These are phyloP conservation scores for Drosophila yakuba DNA, from an alignment of 1,140 invertebrate genomes.

Conservation along the genomic window DNA sequence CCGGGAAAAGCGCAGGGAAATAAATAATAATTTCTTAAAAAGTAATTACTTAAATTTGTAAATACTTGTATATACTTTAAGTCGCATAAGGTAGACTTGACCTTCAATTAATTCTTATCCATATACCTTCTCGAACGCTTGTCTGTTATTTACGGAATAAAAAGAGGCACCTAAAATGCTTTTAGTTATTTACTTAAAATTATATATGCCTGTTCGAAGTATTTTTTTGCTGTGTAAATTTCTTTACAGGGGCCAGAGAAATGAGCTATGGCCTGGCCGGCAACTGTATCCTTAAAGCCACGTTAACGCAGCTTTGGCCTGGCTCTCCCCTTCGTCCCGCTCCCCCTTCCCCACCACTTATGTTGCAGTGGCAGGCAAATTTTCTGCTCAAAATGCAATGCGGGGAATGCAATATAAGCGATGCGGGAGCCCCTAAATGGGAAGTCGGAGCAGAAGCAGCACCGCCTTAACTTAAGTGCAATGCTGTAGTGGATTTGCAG, in stretches of 20 bases:
- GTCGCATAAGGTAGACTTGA: no score
- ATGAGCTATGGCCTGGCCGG: conserved; percentile 40
- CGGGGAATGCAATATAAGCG: conserved; percentile 67
- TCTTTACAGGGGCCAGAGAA: conserved; percentile 2
- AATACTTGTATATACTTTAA: not conserved
- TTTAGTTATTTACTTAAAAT: no score
- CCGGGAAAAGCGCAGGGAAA: not conserved
- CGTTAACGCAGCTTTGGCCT: conserved; percentile 26
- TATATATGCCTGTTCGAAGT: not conserved
- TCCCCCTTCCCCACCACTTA: not conserved
- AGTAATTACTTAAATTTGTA: not conserved
- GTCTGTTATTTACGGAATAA: no score
- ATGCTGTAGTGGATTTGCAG: not conserved
- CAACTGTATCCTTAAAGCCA: conserved; percentile 48
- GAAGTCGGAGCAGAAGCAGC: conserved; percentile 2
- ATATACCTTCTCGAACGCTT: no score
- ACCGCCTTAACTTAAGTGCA: not conserved
- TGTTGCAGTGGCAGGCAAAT: conserved; percentile 44
- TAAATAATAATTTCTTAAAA: not conserved
- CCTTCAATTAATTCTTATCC: no score
- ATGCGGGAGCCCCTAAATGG: conserved; percentile 38
- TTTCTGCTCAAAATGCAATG: conserved; percentile 46
- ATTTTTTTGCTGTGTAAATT: conserved; percentile 6
- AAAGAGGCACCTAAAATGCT: no score
- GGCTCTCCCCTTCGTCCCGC: conserved; percentile 9